Base-by-base conservation (phyloP, 2,113 vertebrate species). In the Lonchura striata region DNA sequence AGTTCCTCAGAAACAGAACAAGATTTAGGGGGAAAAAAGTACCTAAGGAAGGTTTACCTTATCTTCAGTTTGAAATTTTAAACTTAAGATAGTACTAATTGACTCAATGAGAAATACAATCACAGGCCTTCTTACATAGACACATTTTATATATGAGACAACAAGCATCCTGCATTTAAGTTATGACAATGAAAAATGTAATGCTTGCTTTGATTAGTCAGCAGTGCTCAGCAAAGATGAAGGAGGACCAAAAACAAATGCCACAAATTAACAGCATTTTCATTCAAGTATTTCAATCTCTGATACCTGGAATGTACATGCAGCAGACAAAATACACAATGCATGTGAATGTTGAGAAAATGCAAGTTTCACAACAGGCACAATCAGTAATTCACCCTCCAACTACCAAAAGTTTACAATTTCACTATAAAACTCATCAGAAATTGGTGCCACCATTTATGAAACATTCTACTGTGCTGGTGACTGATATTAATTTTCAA, bases 251-350 rank as follows among this genome's bases (percentile, higher is more conserved):
- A 69, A 86, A 89, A 8, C 19, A 64, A 54, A 25, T 14, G 39
- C 6, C 59, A 42, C 33, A 37, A 46, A 50, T 80, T 41, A 71
- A 76, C 16, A 65, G 18, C 2, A 52, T 22, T 39, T 64, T 76
- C 21, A 68, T 0, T 25, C 17, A 41, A 22, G 13, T 44, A 47
- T 22, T 79, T 47, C 0, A 1, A 1, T 64, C 37, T 72, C 41
- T 63, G 30, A 35, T 27, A 71, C 28, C 23, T 64, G 27, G 20
- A 46, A 7, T 3, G 6, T 20, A 69, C 1, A 6, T 30, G 30
- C 69, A 83, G 64, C 44, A 56, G n/a, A 52, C 3, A 0, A 59
- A 46, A 93, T 27, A 41, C 4, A 42, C 4, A 60, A 33, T 19
- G 22, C 37, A 60, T 1, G 1, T 6, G 2, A 47, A 61, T 18